Evolutionary conservation across 2,888 invertebrate genomes (phyloP).

Genomic region (Cantharis nigra): DNA sequence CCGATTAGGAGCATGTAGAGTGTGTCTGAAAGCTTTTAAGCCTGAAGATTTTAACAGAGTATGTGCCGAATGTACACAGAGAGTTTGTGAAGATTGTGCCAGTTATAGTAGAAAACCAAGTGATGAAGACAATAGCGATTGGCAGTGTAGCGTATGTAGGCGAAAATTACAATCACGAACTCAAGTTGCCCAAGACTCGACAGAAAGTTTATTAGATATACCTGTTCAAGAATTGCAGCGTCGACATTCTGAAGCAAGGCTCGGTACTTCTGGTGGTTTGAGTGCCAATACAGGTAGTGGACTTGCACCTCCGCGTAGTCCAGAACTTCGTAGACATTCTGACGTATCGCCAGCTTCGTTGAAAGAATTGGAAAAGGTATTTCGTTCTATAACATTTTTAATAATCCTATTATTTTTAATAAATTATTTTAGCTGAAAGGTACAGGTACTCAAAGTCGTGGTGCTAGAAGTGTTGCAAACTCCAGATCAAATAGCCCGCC

Average conservation of each 20-base stretch:
- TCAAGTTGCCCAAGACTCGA: constrained; percentile 79
- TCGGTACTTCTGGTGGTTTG: constrained; percentile 64
- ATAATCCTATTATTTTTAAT: neutral
- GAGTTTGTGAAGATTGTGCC: constrained; percentile 92
- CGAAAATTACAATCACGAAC: constrained; percentile 76
- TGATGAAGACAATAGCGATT: constrained; percentile 82
- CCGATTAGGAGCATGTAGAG: constrained; percentile 77
- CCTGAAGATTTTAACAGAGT: constrained; percentile 86
- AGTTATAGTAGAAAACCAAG: constrained; percentile 81
- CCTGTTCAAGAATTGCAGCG: constrained; percentile 80
- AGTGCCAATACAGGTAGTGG: constrained; percentile 56
- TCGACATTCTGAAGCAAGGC: constrained; percentile 78
- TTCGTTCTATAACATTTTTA: constrained; percentile 25
- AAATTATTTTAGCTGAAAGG: constrained; percentile 65
- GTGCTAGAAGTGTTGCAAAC: constrained; percentile 64
- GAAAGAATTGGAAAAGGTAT: constrained; percentile 87
- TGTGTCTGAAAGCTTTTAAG: constrained; percentile 86
- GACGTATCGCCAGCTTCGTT: constrained; percentile 87
- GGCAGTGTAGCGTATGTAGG: constrained; percentile 90
- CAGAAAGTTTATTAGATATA: constrained; percentile 81
- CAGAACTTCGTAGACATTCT: constrained; percentile 80
- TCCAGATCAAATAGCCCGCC: constrained; percentile 65
- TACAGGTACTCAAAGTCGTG: constrained; percentile 58
- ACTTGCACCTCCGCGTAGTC: constrained; percentile 82
- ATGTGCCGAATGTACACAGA: constrained; percentile 88